These are phyloP conservation scores for Denticeps clupeoides DNA, from an alignment of 2,797 vertebrate species.

Conservation along the genomic window DNA sequence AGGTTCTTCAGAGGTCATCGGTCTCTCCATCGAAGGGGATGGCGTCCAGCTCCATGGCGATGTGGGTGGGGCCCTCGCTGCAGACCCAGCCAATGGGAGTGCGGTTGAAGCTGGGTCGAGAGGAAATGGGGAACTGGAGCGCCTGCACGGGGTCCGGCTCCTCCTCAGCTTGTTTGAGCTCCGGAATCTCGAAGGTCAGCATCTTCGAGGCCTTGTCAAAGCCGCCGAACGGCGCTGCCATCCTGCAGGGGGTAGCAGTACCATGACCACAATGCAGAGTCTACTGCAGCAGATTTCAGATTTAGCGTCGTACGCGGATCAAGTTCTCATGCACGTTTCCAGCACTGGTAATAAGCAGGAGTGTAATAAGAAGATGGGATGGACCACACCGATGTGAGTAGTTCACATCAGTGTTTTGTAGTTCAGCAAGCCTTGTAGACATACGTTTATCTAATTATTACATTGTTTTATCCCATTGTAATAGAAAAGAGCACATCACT, in stretches of 20 bases:
- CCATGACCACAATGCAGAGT: no score
- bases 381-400: no score
- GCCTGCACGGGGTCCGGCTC: conserved; percentile 65
- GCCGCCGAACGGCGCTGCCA: conserved; percentile 82
- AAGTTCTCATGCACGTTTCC: no score
- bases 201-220: conserved; percentile 72
- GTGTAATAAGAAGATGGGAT: no score
- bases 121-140: conserved; percentile 70
- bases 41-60: conserved; percentile 63
- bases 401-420: no score
- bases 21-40: conserved; percentile 79
- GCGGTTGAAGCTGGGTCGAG: conserved; percentile 95
- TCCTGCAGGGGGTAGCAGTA: conserved; percentile 48
- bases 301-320: no score
- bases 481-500: no score
- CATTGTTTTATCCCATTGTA: no score
- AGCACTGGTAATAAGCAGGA: no score
- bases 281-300: no score
- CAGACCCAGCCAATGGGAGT: conserved; percentile 93
- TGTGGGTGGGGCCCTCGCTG: conserved; percentile 70
- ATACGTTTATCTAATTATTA: no score
- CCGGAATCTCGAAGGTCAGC: conserved; percentile 81
- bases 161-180: conserved; percentile 54
- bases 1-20: conserved; percentile 75
- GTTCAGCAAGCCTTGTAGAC: no score